Evolutionary conservation across 2,113 vertebrate species (phyloP).

Genomic region (Cathartes aura): DNA sequence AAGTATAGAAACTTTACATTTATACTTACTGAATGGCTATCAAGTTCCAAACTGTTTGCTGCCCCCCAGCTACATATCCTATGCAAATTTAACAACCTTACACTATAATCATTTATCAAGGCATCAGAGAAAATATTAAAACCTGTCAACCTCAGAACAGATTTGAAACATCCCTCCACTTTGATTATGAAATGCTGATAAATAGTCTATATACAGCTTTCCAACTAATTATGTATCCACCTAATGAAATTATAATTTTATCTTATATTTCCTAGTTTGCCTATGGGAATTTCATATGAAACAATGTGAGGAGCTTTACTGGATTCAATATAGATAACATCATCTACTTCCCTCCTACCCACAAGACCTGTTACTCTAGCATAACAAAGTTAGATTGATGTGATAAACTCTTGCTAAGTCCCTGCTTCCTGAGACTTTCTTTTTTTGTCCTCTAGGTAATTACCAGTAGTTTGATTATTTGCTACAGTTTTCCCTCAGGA

Average conservation of each 20-base stretch:
- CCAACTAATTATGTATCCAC: not conserved
- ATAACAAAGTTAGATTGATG: not conserved
- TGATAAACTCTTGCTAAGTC: not conserved
- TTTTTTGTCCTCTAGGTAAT: not conserved
- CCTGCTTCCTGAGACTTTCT: not conserved
- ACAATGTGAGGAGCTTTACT: not conserved
- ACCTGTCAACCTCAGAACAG: not conserved
- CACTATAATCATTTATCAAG: not conserved
- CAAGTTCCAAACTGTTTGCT: not conserved
- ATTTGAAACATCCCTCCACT: not conserved
- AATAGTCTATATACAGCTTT: not conserved
- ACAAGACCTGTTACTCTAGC: not conserved
- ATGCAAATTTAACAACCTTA: not conserved
- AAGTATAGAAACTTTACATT: not conserved
- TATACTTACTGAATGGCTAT: not conserved
- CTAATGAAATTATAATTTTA: not conserved
- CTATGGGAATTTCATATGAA: not conserved
- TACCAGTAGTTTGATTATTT: not conserved
- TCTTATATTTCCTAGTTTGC: not conserved
- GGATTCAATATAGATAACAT: not conserved
- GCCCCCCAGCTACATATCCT: not conserved
- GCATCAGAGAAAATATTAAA: not conserved
- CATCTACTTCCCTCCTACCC: not conserved
- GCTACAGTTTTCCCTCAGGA: not conserved
- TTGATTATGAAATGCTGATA: not conserved